phyloP scores from a whole-genome alignment of 2,797 vertebrate genomes.

The Ispidina picta region DNA sequence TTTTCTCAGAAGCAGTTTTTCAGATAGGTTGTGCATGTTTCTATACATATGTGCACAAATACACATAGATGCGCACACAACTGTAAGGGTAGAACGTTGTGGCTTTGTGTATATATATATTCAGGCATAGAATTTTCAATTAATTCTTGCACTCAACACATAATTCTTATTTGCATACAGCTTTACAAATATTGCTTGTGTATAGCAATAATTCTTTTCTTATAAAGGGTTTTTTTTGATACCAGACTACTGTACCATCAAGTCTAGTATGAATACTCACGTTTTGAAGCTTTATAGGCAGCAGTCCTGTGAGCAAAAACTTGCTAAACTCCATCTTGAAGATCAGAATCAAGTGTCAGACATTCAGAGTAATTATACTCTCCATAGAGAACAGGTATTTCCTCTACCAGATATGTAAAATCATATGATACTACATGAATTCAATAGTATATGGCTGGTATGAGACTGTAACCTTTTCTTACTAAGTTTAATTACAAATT shows the following conservation, averaged over 20 bases:
- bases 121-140: not conserved
- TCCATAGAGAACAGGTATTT: too few relatives aligned
- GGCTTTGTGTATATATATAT: not conserved
- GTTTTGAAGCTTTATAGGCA: not conserved
- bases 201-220: not conserved
- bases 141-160: accelerated
- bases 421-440: too few relatives aligned
- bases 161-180: not conserved
- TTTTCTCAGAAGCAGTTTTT: not conserved
- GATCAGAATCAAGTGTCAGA: not conserved
- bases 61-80: not conserved
- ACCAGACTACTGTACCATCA: not conserved
- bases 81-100: not conserved
- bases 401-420: too few relatives aligned
- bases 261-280: not conserved
- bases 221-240: not conserved
- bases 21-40: not conserved
- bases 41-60: not conserved
- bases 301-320: not conserved
- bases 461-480: too few relatives aligned
- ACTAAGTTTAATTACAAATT: not conserved
- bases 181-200: not conserved
- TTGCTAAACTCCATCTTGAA: not conserved
- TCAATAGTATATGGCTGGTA: too few relatives aligned
- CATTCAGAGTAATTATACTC: too few relatives aligned